A percentile compares a stretch with the other conserved stretches of the same genome.
Conservation (phyloP, 2,888 invertebrate genomes). For the Acanthococcus lagerstroemiae region DNA sequence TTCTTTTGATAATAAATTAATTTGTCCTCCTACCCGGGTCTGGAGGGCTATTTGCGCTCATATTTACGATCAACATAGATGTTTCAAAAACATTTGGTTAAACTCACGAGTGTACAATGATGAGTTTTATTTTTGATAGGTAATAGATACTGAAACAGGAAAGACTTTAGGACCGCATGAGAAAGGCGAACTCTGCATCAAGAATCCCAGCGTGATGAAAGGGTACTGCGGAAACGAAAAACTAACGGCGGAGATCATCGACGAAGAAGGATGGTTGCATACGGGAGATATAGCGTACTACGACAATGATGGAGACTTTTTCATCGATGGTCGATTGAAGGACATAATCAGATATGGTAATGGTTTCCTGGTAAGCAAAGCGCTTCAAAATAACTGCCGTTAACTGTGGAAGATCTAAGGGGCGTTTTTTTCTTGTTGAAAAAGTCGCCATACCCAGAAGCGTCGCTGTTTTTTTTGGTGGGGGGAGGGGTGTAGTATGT, state of each 20-base stretch:
- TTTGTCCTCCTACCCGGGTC: no score
- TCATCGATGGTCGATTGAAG: conserved; percentile 73
- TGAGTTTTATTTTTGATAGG: conserved; percentile 31
- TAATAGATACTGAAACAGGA: conserved; percentile 42
- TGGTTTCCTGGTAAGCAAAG: conserved; percentile 51
- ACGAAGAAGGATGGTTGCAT: conserved; percentile 68
- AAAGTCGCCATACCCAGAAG: no score
- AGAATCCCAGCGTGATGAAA: conserved; percentile 70
- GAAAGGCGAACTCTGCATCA: conserved; percentile 74
- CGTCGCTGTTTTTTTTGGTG: no score
- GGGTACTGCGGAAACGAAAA: conserved; percentile 67
- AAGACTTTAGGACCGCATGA: conserved; percentile 52
- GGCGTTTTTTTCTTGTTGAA: no score
- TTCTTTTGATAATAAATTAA: no score
- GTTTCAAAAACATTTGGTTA: no score
- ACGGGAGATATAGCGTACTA: no score
- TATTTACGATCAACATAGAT: no score
- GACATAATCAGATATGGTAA: conserved; percentile 88
- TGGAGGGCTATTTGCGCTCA: no score
- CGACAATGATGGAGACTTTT: conserved; percentile 67
- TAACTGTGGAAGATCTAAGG: no score
- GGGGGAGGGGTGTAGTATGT: no score
- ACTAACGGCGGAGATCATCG: conserved; percentile 55
- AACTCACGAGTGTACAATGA: background rate
- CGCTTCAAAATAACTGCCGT: no score